Evolutionary conservation across 2,797 vertebrate genomes (phyloP).

Genomic region (Phrynocephalus vlangalii): DNA sequence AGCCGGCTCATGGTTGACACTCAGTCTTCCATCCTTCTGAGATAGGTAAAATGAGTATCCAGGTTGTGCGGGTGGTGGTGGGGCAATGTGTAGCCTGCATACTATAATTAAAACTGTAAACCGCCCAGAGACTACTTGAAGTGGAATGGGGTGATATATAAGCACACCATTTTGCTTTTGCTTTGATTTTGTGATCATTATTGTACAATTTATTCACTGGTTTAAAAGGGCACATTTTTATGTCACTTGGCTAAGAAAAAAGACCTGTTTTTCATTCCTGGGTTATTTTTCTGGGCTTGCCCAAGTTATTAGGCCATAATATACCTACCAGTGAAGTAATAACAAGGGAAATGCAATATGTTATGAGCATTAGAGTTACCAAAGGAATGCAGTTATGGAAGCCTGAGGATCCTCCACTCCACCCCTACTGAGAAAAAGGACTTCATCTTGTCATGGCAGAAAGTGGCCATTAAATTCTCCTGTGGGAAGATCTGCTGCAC

Average conservation of each 20-base stretch:
- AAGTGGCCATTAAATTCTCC: conserved; percentile 49
- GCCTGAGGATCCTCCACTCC: conserved; percentile 21
- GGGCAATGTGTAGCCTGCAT: too few species aligned
- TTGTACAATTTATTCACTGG: not conserved
- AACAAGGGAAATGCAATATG: conserved; percentile 56
- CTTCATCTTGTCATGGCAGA: conserved; percentile 55
- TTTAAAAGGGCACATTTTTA: not conserved
- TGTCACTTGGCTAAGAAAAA: conserved; percentile 14
- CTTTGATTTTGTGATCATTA: not conserved
- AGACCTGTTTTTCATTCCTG: not conserved
- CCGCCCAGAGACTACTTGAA: too few species aligned
- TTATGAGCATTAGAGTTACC: conserved; percentile 58
- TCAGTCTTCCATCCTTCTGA: too few species aligned
- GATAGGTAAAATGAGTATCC: too few species aligned
- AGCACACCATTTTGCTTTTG: too few species aligned
- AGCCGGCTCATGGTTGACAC: too few species aligned
- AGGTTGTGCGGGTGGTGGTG: too few species aligned
- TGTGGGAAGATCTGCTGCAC: conserved; percentile 46
- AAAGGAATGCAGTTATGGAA: conserved; percentile 46
- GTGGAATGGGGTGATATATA: too few species aligned
- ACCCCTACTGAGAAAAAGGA: conserved; percentile 27
- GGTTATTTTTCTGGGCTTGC: not conserved
- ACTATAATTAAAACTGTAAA: too few species aligned
- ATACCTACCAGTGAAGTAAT: conserved; percentile 53
- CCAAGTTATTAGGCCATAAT: conserved; percentile 41